phyloP scores from a whole-genome alignment of 2,888 invertebrate genomes.

The Noctua pronuba region DNA sequence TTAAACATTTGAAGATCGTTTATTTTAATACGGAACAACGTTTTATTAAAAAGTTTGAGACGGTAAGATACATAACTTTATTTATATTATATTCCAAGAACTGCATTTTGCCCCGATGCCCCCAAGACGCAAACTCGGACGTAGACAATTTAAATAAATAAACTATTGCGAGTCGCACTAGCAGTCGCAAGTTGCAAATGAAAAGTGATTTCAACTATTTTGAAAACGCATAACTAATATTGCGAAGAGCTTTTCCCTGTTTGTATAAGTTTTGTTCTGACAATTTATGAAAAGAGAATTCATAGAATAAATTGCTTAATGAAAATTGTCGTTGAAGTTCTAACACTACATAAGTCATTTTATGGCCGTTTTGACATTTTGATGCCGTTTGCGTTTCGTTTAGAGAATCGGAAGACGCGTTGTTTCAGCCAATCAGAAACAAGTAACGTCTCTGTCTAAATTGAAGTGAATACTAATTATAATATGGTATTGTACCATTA shows the following conservation, averaged over 20 bases:
- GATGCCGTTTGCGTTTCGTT: no score
- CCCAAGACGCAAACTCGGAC: slow-evolving; percentile 25
- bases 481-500: no score
- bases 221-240: slow-evolving; percentile 54
- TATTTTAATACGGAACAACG: neutral
- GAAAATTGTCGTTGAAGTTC: neutral
- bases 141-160: slow-evolving; percentile 50
- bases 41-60: neutral
- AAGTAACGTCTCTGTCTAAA: no score
- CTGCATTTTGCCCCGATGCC: slow-evolving; percentile 12
- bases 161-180: slow-evolving; percentile 20
- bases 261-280: slow-evolving; percentile 42
- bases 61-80: neutral
- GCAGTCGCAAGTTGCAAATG: slow-evolving; percentile 53
- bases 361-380: no score
- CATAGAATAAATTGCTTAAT: slow-evolving; percentile 1
- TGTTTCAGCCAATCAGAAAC: no score
- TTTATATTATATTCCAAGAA: slow-evolving; percentile 19
- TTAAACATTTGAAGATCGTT: neutral
- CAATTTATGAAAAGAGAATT: slow-evolving; percentile 14
- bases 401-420: no score
- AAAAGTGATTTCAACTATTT: slow-evolving; percentile 63
- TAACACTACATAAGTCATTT: no score
- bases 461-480: no score
- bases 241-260: slow-evolving; percentile 53